Evolutionary conservation across 2,888 invertebrate species (phyloP).

Genomic region (Malthinus flaveolus): DNA sequence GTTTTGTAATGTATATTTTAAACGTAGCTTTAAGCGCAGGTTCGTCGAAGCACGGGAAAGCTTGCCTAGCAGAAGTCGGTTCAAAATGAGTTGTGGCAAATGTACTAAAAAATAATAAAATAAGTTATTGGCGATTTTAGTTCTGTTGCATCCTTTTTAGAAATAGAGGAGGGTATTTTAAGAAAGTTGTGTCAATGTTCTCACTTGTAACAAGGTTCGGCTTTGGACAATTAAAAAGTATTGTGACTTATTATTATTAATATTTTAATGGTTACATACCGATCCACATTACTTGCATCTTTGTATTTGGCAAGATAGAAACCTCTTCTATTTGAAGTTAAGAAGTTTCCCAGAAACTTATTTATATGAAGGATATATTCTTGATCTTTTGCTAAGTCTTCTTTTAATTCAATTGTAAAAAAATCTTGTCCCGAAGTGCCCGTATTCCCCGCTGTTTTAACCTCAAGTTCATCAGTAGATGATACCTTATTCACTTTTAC

Average conservation of each 20-base stretch:
- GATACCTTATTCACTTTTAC: no score
- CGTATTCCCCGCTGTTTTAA: rapidly evolving
- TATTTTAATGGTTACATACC: no score
- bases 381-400: neutral
- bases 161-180: no score
- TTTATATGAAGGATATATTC: neutral
- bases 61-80: conserved; percentile 65
- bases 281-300: neutral
- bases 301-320: conserved; percentile 1
- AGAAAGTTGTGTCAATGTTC: no score
- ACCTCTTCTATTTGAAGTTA: neutral
- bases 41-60: conserved; percentile 78
- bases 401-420: neutral
- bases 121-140: neutral
- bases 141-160: no score
- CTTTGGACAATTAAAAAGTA: no score
- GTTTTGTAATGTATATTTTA: conserved; percentile 63
- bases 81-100: conserved; percentile 68
- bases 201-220: no score
- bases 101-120: conserved; percentile 46
- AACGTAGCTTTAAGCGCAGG: conserved; percentile 54
- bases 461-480: no score
- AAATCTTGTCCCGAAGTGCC: neutral
- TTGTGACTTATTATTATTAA: no score
- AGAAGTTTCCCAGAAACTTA: neutral